Conservation (phyloP, 2,888 invertebrate species). For the Malthinus seriepunctatus region DNA sequence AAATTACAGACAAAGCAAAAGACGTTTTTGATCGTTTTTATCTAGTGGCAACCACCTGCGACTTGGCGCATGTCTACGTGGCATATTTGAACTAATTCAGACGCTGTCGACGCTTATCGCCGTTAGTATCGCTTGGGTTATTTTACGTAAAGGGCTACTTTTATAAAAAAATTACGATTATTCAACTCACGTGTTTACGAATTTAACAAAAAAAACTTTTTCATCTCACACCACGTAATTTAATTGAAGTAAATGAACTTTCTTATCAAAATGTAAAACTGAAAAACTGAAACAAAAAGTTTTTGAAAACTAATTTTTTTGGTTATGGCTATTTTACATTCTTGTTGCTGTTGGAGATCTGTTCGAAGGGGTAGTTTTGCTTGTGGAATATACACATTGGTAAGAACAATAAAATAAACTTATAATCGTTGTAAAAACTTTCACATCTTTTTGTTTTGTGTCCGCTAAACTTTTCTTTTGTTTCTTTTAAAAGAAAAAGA, state of each 20-base stretch:
- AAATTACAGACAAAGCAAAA: constrained; percentile 6
- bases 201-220: no score
- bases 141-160: constrained; percentile 1
- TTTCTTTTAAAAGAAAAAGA: neutral
- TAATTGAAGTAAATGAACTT: no score
- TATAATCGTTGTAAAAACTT: neutral
- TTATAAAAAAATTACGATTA: neutral
- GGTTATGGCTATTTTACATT: constrained; percentile 71
- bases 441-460: neutral
- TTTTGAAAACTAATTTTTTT: neutral
- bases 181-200: neutral
- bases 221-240: no score
- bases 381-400: constrained; percentile 71
- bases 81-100: constrained; percentile 15
- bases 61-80: constrained; percentile 32
- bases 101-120: constrained; percentile 23
- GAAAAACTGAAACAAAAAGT: constrained; percentile 1
- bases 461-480: neutral
- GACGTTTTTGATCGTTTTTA: constrained; percentile 7
- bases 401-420: constrained; percentile 52
- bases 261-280: neutral
- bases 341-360: constrained; percentile 78
- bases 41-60: constrained; percentile 36
- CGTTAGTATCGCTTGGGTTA: constrained; percentile 10
- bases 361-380: constrained; percentile 75